Conservation (phyloP, 2,797 vertebrate genomes). For the Psittacula derbiana region DNA sequence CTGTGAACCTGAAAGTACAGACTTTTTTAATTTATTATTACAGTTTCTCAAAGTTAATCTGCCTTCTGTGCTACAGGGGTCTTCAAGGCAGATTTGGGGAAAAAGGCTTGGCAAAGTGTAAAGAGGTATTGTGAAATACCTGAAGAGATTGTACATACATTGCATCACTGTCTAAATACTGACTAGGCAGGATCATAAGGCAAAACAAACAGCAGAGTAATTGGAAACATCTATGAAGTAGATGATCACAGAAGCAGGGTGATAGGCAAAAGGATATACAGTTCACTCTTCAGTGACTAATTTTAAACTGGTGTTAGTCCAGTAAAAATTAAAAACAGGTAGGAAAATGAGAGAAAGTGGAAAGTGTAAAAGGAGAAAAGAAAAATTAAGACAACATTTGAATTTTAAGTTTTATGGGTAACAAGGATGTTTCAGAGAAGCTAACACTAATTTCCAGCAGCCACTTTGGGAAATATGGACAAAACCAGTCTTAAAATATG, state of each 20-base stretch:
- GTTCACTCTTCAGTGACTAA: not conserved
- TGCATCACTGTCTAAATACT: conserved; percentile 45
- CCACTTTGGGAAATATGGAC: not conserved
- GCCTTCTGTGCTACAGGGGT: not conserved
- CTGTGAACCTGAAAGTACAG: conserved; percentile 11
- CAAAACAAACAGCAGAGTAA: conserved; percentile 70
- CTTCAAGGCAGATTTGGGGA: not conserved
- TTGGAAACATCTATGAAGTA: conserved; percentile 66
- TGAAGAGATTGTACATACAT: not conserved
- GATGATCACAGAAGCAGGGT: conserved; percentile 7
- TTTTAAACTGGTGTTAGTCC: conserved; percentile 14
- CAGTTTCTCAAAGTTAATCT: not conserved
- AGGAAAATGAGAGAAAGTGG: not conserved
- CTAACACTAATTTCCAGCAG: not conserved
- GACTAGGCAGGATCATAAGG: conserved; percentile 23
- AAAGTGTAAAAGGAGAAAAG: not conserved
- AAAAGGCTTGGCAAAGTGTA: conserved; percentile 28
- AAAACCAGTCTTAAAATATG: not conserved
- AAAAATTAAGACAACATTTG: not conserved
- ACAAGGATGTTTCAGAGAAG: not conserved
- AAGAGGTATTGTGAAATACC: conserved; percentile 30
- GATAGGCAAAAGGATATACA: conserved; percentile 12
- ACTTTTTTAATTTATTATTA: conserved; percentile 15
- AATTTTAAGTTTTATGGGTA: not conserved
- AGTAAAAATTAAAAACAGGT: not conserved